Percentiles rank a stretch among this genome's conserved stretches.
These are phyloP conservation scores for Myotis vivesi DNA, from an alignment of 2,797 vertebrate species.

Conservation along the genomic window DNA sequence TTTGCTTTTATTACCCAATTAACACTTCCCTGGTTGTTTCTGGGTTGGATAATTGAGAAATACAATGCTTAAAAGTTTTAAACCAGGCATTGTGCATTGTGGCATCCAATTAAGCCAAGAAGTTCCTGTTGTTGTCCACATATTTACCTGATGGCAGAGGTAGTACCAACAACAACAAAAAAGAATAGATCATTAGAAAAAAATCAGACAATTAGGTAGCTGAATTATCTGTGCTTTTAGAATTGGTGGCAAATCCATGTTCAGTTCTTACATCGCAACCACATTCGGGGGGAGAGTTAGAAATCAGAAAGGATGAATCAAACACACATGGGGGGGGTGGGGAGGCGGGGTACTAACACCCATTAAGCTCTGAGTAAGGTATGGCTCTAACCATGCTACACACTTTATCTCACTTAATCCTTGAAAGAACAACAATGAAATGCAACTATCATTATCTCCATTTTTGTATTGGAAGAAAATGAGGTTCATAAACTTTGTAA, in stretches of 20 bases:
- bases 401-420: neutral
- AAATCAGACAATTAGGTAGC: neutral
- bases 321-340: neutral
- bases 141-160: conserved; percentile 45
- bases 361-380: neutral
- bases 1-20: conserved; percentile 77
- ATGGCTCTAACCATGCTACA: neutral
- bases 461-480: neutral
- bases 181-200: neutral
- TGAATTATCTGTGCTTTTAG: conserved; percentile 16
- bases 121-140: conserved; percentile 45
- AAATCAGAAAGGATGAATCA: neutral
- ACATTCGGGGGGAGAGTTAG: neutral
- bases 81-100: conserved; percentile 15
- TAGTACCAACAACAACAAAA: neutral
- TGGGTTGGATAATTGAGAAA: conserved; percentile 60
- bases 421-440: neutral
- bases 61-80: conserved; percentile 54
- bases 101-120: conserved; percentile 65
- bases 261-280: neutral
- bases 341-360: neutral
- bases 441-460: neutral
- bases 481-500: neutral
- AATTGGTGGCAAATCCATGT: conserved; percentile 3
- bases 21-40: conserved; percentile 68